Conservation (phyloP, 2,113 vertebrate species). For the Lates calcarifer region DNA sequence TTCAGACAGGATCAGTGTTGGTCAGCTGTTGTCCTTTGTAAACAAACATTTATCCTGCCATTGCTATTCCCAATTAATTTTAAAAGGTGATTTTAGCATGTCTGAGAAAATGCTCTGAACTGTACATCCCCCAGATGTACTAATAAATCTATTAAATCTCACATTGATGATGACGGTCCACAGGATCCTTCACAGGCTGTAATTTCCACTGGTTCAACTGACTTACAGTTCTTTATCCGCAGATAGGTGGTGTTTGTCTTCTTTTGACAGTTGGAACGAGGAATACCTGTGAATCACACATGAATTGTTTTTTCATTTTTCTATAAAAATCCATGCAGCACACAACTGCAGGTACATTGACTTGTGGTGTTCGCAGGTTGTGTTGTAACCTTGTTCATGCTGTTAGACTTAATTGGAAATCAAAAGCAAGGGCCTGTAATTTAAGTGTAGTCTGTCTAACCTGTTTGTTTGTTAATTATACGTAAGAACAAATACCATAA, state of each 20-base stretch:
- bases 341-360: background rate
- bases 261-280: constrained; percentile 77
- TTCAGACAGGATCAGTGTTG: constrained; percentile 8
- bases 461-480: no score
- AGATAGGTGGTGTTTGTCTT: constrained; percentile 79
- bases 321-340: background rate
- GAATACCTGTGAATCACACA: constrained; percentile 65
- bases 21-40: background rate
- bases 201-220: constrained; percentile 79
- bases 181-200: constrained; percentile 89
- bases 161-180: constrained; percentile 87
- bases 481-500: no score
- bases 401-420: no score
- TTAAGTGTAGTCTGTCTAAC: no score
- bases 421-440: no score
- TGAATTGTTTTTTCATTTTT: background rate
- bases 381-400: no score
- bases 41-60: background rate
- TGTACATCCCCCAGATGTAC: background rate
- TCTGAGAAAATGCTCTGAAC: background rate
- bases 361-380: no score
- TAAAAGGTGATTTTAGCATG: background rate
- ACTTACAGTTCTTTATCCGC: constrained; percentile 77
- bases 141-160: constrained; percentile 67
- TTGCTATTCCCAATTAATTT: background rate